Conservation (phyloP, 2,113 vertebrate genomes). For the Eretmochelys imbricata region DNA sequence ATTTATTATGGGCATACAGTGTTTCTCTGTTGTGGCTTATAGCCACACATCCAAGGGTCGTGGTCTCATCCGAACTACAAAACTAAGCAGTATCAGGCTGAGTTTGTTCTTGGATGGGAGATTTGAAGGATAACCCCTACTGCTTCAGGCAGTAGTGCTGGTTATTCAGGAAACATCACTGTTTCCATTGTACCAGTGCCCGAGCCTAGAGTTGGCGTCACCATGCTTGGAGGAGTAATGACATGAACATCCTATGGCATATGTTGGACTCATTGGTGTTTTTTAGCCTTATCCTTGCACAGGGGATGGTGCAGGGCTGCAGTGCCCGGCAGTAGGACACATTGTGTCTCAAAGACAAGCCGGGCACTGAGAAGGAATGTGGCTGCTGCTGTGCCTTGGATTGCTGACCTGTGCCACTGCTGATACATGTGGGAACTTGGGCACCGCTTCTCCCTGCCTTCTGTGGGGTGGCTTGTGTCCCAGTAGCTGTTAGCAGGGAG, state of each 20-base stretch:
- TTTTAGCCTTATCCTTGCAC: neutral
- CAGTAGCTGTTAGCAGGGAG: too few relatives aligned
- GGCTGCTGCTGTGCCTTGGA: neutral
- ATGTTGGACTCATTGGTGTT: neutral
- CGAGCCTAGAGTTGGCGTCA: neutral
- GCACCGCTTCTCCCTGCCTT: neutral
- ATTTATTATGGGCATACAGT: neutral
- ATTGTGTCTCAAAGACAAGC: neutral
- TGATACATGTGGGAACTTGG: neutral
- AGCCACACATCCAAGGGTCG: too few relatives aligned
- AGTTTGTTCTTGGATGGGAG: neutral
- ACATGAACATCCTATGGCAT: neutral
- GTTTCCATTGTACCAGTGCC: neutral
- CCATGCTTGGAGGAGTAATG: neutral
- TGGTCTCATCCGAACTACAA: neutral
- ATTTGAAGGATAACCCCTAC: accelerated
- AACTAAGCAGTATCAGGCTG: too few relatives aligned
- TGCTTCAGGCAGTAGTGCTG: neutral
- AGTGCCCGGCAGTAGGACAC: neutral
- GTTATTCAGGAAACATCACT: neutral
- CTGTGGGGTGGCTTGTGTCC: neutral
- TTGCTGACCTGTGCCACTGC: neutral
- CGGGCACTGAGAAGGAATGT: neutral
- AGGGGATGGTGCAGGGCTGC: neutral
- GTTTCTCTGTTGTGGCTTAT: neutral